These are phyloP conservation scores for Scrobipalpa costella DNA, from an alignment of 2,888 invertebrate species.

Conservation along the genomic window DNA sequence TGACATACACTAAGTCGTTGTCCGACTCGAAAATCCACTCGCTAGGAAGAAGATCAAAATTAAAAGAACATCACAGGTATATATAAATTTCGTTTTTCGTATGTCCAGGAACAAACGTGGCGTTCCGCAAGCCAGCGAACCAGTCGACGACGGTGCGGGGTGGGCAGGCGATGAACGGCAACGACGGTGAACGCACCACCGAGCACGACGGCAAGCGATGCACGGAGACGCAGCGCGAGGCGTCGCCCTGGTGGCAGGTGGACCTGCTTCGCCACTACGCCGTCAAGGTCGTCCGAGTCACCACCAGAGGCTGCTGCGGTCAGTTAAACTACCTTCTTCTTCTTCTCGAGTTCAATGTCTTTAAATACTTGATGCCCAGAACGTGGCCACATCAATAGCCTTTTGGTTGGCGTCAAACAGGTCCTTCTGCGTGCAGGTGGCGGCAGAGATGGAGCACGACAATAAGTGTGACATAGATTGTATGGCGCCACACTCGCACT, in stretches of 20 bases:
- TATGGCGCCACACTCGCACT: too few species aligned
- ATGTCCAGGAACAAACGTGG: constrained; percentile 90
- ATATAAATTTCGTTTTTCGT: background rate
- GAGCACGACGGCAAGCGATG: constrained; percentile 94
- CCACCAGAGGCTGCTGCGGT: constrained; percentile 91
- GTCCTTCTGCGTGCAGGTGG: too few species aligned
- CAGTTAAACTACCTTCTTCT: constrained; percentile 42
- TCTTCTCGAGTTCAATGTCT: background rate
- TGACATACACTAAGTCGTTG: too few species aligned
- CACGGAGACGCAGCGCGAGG: constrained; percentile 93
- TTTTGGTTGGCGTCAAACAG: too few species aligned
- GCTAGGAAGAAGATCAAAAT: too few species aligned
- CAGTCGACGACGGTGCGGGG: constrained; percentile 94
- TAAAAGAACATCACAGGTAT: too few species aligned
- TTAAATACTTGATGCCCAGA: too few species aligned
- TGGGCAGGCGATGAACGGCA: constrained; percentile 90
- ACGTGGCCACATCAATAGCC: too few species aligned
- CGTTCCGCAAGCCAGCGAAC: constrained; percentile 92
- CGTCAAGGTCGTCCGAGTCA: constrained; percentile 91
- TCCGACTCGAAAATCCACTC: too few species aligned
- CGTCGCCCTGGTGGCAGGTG: constrained; percentile 96
- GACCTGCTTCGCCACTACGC: constrained; percentile 92
- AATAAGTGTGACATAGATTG: too few species aligned
- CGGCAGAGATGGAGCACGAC: too few species aligned
- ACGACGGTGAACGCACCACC: constrained; percentile 91